Percentiles rank a stretch among this genome's conserved stretches.
Conservation (phyloP, 2,113 vertebrate species). For the Pogona vitticeps region DNA sequence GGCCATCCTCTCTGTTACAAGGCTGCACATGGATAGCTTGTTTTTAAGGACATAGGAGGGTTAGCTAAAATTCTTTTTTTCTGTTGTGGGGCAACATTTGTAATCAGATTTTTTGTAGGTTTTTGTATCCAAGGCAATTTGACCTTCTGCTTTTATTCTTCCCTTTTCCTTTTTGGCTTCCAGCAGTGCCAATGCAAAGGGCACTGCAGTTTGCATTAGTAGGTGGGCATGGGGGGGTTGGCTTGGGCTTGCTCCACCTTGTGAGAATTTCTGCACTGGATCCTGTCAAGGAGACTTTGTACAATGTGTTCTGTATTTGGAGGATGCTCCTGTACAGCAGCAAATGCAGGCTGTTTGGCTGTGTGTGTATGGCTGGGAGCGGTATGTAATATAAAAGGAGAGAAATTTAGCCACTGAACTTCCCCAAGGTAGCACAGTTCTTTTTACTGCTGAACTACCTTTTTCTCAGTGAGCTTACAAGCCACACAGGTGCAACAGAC, state of each 20-base stretch:
- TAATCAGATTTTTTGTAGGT: slow-evolving; percentile 80
- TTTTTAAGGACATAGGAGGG: slow-evolving; percentile 48
- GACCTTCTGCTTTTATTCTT: slow-evolving; percentile 48
- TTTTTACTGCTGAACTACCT: slow-evolving; percentile 10
- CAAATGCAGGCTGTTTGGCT: slow-evolving; percentile 46
- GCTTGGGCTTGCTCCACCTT: not conserved
- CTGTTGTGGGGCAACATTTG: slow-evolving; percentile 69
- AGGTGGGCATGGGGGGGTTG: slow-evolving; percentile 14
- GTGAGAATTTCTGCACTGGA: slow-evolving; percentile 49
- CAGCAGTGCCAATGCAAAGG: slow-evolving; percentile 19
- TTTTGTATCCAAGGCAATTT: slow-evolving; percentile 80
- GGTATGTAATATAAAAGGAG: slow-evolving; percentile 59
- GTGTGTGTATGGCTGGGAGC: slow-evolving; percentile 46
- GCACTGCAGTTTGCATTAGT: slow-evolving; percentile 53
- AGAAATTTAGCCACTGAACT: slow-evolving; percentile 9
- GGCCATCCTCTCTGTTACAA: slow-evolving; percentile 31
- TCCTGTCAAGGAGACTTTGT: slow-evolving; percentile 44
- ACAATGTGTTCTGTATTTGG: slow-evolving; percentile 62
- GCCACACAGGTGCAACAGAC: not conserved
- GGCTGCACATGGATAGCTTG: slow-evolving; percentile 56
- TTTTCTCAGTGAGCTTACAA: slow-evolving; percentile 39
- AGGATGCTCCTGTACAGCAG: slow-evolving; percentile 43
- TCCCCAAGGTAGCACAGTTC: not conserved
- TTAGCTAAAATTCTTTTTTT: slow-evolving; percentile 62
- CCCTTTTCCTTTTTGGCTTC: not conserved